These are phyloP conservation scores for Paraplagusia blochii DNA, from an alignment of 2,113 vertebrate species.

Conservation along the genomic window DNA sequence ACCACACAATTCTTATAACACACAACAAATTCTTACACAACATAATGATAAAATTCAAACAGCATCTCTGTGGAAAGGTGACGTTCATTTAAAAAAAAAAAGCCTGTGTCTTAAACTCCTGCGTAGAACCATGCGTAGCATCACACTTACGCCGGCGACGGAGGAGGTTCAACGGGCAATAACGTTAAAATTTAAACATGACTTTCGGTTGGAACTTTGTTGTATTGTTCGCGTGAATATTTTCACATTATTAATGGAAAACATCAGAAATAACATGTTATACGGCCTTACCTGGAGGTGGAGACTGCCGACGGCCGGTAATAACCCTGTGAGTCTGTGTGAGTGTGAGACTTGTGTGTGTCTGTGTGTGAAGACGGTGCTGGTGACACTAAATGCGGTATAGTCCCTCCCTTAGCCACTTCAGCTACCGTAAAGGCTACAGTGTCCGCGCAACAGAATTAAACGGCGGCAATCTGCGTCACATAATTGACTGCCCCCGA, in stretches of 20 bases:
- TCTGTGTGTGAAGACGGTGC: constrained; percentile 5
- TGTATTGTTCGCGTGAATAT: too few relatives aligned
- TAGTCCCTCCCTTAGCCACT: constrained; percentile 46
- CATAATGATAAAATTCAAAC: too few relatives aligned
- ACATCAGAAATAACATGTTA: background rate
- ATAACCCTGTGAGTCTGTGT: constrained; percentile 19
- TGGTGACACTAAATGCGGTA: constrained; percentile 52
- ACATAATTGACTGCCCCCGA: background rate
- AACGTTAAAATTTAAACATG: background rate
- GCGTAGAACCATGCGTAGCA: too few relatives aligned
- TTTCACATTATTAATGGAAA: too few relatives aligned
- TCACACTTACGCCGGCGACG: too few relatives aligned
- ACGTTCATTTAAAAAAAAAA: too few relatives aligned
- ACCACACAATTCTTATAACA: background rate
- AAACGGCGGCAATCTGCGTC: background rate
- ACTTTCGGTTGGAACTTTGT: constrained; percentile 24
- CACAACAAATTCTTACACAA: too few relatives aligned
- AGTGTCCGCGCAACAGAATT: constrained; percentile 25
- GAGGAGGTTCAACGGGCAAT: constrained; percentile 20
- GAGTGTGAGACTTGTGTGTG: background rate
- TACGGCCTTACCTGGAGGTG: constrained; percentile 67
- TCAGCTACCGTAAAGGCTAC: constrained; percentile 55
- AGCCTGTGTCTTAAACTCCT: too few relatives aligned
- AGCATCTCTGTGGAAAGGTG: too few relatives aligned
- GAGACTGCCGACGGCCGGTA: constrained; percentile 48